These are phyloP conservation scores for Cataglyphis hispanica DNA, from an alignment of 1,140 invertebrate genomes.

Conservation along the genomic window DNA sequence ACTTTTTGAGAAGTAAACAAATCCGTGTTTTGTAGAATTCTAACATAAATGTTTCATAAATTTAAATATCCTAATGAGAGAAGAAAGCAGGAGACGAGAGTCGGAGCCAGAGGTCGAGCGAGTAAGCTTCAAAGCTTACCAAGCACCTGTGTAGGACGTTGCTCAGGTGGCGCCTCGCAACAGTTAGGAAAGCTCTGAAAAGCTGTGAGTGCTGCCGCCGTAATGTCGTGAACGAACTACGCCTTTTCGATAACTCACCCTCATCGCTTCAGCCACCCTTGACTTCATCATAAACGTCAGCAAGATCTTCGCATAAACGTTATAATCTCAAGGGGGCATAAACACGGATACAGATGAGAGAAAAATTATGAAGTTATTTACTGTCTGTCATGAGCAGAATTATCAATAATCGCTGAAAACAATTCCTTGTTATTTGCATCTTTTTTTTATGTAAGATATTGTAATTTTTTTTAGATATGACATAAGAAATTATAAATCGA, in stretches of 20 bases:
- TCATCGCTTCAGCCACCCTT: not conserved
- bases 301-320: not conserved
- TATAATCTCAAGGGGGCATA: not conserved
- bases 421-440: not conserved
- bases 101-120: not conserved
- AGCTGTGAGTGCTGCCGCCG: slow-evolving; percentile 73
- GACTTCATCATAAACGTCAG: not conserved
- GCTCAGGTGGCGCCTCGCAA: slow-evolving; percentile 61
- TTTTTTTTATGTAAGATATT: not conserved
- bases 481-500: not conserved
- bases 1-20: not conserved
- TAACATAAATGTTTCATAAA: slow-evolving; percentile 5
- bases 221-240: slow-evolving; percentile 33
- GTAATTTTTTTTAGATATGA: not conserved
- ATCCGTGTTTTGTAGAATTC: not conserved
- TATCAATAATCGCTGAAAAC: not conserved
- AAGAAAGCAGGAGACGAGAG: not conserved
- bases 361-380: slow-evolving; percentile 2
- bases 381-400: not conserved
- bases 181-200: slow-evolving; percentile 60
- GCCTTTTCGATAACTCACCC: slow-evolving; percentile 15
- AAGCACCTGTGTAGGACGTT: slow-evolving; percentile 34
- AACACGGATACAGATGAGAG: not conserved
- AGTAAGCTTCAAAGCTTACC: slow-evolving; percentile 22
- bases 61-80: not conserved